Conservation (phyloP, 1,140 invertebrate genomes). For the Oncopeltus fasciatus region DNA sequence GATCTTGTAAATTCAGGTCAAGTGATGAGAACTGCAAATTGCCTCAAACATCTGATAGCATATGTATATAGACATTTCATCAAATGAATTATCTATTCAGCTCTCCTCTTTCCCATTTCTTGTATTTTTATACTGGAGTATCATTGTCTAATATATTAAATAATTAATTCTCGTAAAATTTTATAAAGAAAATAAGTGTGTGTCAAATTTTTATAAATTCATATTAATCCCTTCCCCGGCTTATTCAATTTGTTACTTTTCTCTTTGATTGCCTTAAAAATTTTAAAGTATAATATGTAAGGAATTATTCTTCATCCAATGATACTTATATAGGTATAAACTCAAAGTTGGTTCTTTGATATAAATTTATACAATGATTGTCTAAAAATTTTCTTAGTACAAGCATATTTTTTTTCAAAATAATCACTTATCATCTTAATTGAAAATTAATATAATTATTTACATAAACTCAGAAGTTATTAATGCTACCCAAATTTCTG, state of each 20-base stretch:
- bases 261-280: constrained; percentile 2
- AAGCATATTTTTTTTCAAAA: too few relatives aligned
- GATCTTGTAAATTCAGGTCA: constrained; percentile 1
- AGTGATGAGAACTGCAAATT: background rate
- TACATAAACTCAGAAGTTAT: too few relatives aligned
- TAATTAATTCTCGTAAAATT: background rate
- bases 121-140: constrained; percentile 2
- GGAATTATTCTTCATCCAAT: background rate
- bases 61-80: background rate
- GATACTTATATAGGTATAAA: background rate
- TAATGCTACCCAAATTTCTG: too few relatives aligned
- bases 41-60: background rate
- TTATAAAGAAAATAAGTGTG: background rate
- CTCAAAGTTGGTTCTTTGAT: background rate
- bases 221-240: background rate
- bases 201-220: background rate
- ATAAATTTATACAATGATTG: background rate
- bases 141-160: constrained; percentile 3
- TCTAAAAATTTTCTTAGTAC: background rate
- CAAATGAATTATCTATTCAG: constrained; percentile 1
- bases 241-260: background rate
- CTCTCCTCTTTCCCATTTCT: constrained; percentile 1
- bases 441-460: too few relatives aligned
- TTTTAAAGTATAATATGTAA: background rate
- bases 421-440: too few relatives aligned